A percentile compares a stretch with the other conserved stretches of the same genome.
phyloP scores from a whole-genome alignment of 2,888 invertebrate species.

The Apamea anceps region DNA sequence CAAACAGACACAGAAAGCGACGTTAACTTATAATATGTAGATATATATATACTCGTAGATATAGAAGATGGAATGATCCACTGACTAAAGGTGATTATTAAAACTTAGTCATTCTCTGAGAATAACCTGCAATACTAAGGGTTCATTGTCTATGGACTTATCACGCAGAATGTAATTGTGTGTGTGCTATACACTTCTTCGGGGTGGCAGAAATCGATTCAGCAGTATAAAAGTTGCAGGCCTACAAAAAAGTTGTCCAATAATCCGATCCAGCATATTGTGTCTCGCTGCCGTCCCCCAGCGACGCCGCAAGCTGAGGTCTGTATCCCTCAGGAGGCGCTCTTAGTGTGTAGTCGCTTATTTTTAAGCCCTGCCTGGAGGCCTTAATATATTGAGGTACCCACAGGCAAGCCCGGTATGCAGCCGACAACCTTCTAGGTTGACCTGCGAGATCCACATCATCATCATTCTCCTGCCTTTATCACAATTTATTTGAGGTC shows the following conservation, averaged over 20 bases:
- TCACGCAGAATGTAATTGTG: not conserved
- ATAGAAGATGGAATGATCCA: not conserved
- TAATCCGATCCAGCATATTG: not conserved
- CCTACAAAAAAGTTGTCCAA: not conserved
- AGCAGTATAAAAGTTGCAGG: not conserved
- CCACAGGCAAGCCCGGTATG: too few relatives aligned
- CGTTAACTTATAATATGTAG: not conserved
- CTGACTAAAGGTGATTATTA: not conserved
- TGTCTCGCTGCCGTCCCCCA: too few relatives aligned
- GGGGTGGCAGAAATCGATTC: not conserved
- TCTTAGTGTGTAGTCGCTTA: too few relatives aligned
- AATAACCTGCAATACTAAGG: not conserved
- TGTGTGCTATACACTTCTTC: not conserved
- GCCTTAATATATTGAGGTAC: not conserved
- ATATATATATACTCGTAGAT: not conserved
- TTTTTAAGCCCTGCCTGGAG: not conserved
- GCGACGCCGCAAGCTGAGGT: too few relatives aligned
- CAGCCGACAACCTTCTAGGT: not conserved
- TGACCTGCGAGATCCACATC: not conserved
- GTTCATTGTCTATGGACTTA: not conserved
- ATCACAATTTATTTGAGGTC: not conserved
- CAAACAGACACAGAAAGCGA: not conserved
- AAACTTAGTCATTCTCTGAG: not conserved
- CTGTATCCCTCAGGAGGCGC: too few relatives aligned
- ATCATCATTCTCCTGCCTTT: too few relatives aligned